A percentile compares a stretch with the other conserved stretches of the same genome.
These are phyloP conservation scores for Troides helena DNA, from an alignment of 2,888 invertebrate species.

Conservation along the genomic window DNA sequence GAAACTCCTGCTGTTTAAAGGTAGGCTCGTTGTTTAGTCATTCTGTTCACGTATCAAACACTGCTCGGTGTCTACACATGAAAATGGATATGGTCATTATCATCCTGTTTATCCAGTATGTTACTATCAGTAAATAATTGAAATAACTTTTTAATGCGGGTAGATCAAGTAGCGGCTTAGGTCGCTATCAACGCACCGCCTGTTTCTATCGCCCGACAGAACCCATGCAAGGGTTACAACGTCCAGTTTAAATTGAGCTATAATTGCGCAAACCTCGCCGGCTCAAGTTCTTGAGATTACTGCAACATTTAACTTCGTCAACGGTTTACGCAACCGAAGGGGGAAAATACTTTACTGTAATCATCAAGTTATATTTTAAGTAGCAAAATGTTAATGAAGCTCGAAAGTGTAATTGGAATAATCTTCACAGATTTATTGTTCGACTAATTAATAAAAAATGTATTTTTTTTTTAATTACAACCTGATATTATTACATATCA, in stretches of 20 bases:
- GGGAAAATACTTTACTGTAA: conserved; percentile 15
- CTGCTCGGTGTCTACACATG: too few relatives aligned
- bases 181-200: background rate
- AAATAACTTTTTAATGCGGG: background rate
- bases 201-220: background rate
- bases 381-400: background rate
- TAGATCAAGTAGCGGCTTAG: background rate
- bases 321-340: conserved; percentile 34
- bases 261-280: conserved; percentile 50
- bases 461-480: too few relatives aligned
- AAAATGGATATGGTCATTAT: too few relatives aligned
- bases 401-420: background rate
- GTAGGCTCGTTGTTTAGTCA: too few relatives aligned
- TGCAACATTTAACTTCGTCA: conserved; percentile 44
- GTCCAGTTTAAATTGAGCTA: conserved; percentile 15
- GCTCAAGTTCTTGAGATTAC: conserved; percentile 45
- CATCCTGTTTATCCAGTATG: too few relatives aligned
- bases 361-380: conserved; percentile 18
- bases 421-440: background rate
- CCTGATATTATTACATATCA: too few relatives aligned
- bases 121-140: background rate
- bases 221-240: background rate
- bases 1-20: too few relatives aligned
- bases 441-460: background rate
- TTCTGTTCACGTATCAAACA: too few relatives aligned